phyloP scores from a whole-genome alignment of 2,797 vertebrate species.

The Pangasius macronema region DNA sequence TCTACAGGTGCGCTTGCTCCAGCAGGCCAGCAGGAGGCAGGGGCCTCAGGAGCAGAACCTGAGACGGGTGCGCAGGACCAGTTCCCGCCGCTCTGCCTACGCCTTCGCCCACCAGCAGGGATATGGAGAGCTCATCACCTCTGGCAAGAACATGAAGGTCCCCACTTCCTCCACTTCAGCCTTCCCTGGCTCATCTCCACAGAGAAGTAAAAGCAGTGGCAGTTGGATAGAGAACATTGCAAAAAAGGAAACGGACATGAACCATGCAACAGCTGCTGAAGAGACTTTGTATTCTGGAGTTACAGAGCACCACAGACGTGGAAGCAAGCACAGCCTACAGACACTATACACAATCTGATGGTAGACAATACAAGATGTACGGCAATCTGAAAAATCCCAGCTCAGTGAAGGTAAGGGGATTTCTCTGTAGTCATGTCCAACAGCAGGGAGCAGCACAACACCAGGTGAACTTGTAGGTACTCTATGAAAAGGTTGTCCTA shows the following conservation, averaged over 20 bases:
- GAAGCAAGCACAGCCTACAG: constrained; percentile 22
- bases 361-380: constrained; percentile 3
- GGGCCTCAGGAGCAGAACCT: constrained; percentile 70
- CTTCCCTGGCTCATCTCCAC: constrained; percentile 62
- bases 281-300: constrained; percentile 27
- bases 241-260: constrained; percentile 67
- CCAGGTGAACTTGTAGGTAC: background rate
- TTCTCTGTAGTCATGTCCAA: background rate
- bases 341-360: constrained; percentile 35
- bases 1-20: constrained; percentile 75
- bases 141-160: constrained; percentile 81
- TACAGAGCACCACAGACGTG: background rate
- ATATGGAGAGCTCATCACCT: constrained; percentile 84
- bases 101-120: constrained; percentile 86
- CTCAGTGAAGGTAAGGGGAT: background rate
- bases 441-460: background rate
- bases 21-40: constrained; percentile 74
- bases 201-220: constrained; percentile 61
- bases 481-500: background rate
- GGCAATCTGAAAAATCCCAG: background rate
- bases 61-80: constrained; percentile 76
- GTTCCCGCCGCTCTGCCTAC: constrained; percentile 80
- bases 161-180: constrained; percentile 56
- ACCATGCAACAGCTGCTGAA: constrained; percentile 56
- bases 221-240: constrained; percentile 73